These are phyloP conservation scores for Rhinolophus ferrumequinum DNA, from an alignment of 2,113 vertebrate genomes.

Conservation along the genomic window DNA sequence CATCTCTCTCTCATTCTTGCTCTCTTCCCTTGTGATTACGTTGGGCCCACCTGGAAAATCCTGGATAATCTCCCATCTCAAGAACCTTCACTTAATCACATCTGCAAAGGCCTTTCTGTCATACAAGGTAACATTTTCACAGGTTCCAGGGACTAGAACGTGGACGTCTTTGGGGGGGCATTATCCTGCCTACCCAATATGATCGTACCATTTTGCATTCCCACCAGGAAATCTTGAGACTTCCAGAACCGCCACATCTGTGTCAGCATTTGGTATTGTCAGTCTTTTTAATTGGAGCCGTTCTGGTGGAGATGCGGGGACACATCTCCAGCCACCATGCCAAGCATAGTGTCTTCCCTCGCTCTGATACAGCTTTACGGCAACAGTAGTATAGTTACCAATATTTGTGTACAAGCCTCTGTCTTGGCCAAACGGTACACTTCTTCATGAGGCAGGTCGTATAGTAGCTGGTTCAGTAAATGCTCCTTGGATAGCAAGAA, in stretches of 20 bases:
- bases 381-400: not conserved
- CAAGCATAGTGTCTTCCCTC: not conserved
- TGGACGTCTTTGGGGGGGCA: not conserved
- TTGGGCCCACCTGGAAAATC: conserved; percentile 10
- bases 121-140: not conserved
- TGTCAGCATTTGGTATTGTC: not conserved
- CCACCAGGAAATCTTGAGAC: not conserved
- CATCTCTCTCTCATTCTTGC: not conserved
- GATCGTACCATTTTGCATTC: not conserved
- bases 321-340: not conserved
- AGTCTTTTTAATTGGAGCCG: conserved; percentile 17
- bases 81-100: conserved; percentile 6
- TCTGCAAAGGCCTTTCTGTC: not conserved
- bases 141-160: not conserved
- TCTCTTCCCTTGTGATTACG: conserved; percentile 22
- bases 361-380: not conserved
- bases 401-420: not conserved
- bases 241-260: conserved; percentile 22
- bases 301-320: not conserved
- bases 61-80: not conserved
- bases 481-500: not conserved
- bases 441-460: not conserved
- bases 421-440: not conserved
- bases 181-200: not conserved
- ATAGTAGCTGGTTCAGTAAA: conserved; percentile 19